Evolutionary conservation across 2,888 invertebrate genomes (phyloP), one percentile per base, ranked within the genome.

Genomic region (Dorcus hopei): DNA sequence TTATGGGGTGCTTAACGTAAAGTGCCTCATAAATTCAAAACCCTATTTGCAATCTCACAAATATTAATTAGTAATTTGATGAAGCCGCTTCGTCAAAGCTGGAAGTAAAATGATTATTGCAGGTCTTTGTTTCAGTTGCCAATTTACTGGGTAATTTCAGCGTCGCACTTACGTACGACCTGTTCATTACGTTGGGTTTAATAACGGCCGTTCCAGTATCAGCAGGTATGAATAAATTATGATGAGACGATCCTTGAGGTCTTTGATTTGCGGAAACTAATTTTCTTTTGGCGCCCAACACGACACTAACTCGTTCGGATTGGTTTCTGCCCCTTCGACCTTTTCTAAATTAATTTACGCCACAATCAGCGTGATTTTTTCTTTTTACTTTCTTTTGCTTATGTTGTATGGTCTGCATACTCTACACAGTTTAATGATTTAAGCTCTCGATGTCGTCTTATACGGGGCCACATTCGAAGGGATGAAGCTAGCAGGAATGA

Each of bases 401-500:
- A 26, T 26, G 26, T 14, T 14, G 14, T 14, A 1, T 14, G 14
- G 14, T 14, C 14, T n/a, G n/a, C n/a, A n/a, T n/a, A n/a, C n/a
- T n/a, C n/a, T 14, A 14, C 49, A 56, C 53, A 48, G 16, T 63
- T 40, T 54, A 56, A 23, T 50, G 38, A 42, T 75, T 79, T 16
- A 77, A 95, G 95, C 93, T 45, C 79, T 95, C 74, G 95, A 95
- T 76, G 91, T 91, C 66, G 87, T 91, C 54, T 80, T 94, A 59
- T 94, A 95, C 76, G 88, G 89, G 55, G 91, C 91, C 9, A 85
- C 89, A 70, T 96, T 96, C 78, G 89, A 91, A 72, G 95, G 95
- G 45, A 97, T 96, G 96, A 94, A 95, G 81, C 80, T 96, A 70
- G 91, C 95, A n/a, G 96, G 96, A 33, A 90, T 96, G 76, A 89